A percentile compares a stretch with the other conserved stretches of the same genome.
Conservation (phyloP, 1,140 invertebrate species). For the Onthophagus taurus region DNA sequence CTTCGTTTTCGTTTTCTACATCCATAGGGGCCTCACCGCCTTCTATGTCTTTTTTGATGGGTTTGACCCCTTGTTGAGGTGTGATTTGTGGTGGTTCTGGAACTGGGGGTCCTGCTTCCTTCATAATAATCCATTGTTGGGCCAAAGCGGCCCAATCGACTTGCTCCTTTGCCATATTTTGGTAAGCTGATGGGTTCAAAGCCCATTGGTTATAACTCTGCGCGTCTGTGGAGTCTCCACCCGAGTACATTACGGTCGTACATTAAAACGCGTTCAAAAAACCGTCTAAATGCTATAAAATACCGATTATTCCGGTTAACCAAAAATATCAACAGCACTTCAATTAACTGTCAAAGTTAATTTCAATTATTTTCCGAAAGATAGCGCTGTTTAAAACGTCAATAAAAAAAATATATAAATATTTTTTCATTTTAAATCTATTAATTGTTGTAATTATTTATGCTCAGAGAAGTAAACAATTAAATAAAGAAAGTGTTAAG, state of each 20-base stretch:
- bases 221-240: slow-evolving; percentile 34
- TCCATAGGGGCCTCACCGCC: slow-evolving; percentile 80
- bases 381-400: no score
- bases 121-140: slow-evolving; percentile 97
- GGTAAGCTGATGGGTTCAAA: slow-evolving; percentile 53
- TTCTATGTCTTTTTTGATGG: slow-evolving; percentile 36
- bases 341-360: no score
- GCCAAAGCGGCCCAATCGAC: slow-evolving; percentile 94
- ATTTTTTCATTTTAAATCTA: no score
- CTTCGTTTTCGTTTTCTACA: slow-evolving; percentile 60
- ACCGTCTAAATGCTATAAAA: no score
- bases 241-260: slow-evolving; percentile 33
- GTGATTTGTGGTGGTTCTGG: slow-evolving; percentile 42
- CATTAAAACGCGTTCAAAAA: no score
- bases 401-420: no score
- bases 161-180: slow-evolving; percentile 46
- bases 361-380: no score
- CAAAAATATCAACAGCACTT: no score
- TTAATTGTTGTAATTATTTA: no score
- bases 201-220: slow-evolving; percentile 62
- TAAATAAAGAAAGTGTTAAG: no score
- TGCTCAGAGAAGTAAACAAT: no score
- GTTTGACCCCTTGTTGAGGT: slow-evolving; percentile 36
- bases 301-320: no score
- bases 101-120: slow-evolving; percentile 54